These are phyloP conservation scores for Brachyalestes nurse DNA, from an alignment of 2,797 vertebrate species.

Conservation along the genomic window DNA sequence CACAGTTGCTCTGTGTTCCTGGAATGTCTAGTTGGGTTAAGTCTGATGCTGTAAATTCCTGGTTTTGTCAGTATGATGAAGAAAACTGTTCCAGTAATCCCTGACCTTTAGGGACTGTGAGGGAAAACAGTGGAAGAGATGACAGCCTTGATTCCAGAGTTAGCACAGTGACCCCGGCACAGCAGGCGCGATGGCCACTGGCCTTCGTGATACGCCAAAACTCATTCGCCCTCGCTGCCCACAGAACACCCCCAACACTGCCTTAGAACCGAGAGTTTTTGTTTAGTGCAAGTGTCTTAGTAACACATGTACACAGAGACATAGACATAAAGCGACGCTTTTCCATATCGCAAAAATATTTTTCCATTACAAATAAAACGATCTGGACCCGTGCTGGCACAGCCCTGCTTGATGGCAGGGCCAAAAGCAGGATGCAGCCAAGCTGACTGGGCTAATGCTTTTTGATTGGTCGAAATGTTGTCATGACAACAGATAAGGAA, in stretches of 20 bases:
- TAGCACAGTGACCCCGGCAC: conserved; percentile 48
- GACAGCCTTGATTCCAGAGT: conserved; percentile 58
- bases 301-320: not conserved
- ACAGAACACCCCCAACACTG: conserved; percentile 14
- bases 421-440: no score
- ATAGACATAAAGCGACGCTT: not conserved
- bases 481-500: no score
- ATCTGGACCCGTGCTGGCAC: no score
- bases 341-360: no score
- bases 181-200: conserved; percentile 17
- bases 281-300: not conserved
- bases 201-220: conserved; percentile 29
- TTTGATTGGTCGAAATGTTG: no score
- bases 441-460: no score
- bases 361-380: no score
- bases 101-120: conserved; percentile 44
- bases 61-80: conserved; percentile 39
- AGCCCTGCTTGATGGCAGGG: no score
- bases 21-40: conserved; percentile 16
- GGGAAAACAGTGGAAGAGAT: conserved; percentile 50
- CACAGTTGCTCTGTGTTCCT: not conserved
- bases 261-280: conserved; percentile 1
- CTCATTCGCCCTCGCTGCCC: conserved; percentile 20
- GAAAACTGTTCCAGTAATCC: conserved; percentile 42
- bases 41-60: conserved; percentile 3